Base-by-base conservation (phyloP, 2,113 vertebrate genomes). In the Stigmatopora nigra region DNA sequence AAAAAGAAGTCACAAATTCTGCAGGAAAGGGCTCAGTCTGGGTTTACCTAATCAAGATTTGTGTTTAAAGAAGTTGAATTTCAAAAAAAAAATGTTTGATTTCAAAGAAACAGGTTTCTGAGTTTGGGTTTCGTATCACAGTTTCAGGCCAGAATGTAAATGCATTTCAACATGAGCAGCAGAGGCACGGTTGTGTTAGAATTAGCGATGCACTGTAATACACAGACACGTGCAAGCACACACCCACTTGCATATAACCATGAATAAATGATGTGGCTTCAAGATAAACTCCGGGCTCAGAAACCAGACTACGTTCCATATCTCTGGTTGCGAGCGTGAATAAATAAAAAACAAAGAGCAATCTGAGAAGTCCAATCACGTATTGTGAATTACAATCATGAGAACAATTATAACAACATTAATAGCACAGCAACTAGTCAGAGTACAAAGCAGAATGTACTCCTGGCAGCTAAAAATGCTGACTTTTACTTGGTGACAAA, bases 231-330 rank as follows among this genome's bases (percentile, higher is more conserved):
- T 17, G 13, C 10, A 52, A 36, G 35, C 19, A 38, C 12, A 25
- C 55, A 47, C 64, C 52, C 6, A 57, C 35, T 6, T 3, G 57
- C 70, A 61, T 25, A 6, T 2, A 46, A 13, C 61, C 68, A 74
- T 82, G 35, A 78, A 82, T 78, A 75, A 82, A 80, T 72, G 71
- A 80, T 78, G 12, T 14, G 1, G 57, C 72, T 69, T 55, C 51
- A 10, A 78, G 72, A 76, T 66, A 71, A 77, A 79, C 75, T 47
- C 59, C 41, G 41, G 49, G 67, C 63, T 73, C 69, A 46, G 48
- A 70, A 76, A 65, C 5, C 48, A 4, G 44, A 67, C 48, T 31
- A 17, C 31, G 36, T 61, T 38, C 19, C 38, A 56, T 15, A 15
- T 68, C 61, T 22, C 2, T 60, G 16, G 52, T 25, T 56, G 49